Conservation (phyloP, 2,113 vertebrate species). For the Lates calcarifer region DNA sequence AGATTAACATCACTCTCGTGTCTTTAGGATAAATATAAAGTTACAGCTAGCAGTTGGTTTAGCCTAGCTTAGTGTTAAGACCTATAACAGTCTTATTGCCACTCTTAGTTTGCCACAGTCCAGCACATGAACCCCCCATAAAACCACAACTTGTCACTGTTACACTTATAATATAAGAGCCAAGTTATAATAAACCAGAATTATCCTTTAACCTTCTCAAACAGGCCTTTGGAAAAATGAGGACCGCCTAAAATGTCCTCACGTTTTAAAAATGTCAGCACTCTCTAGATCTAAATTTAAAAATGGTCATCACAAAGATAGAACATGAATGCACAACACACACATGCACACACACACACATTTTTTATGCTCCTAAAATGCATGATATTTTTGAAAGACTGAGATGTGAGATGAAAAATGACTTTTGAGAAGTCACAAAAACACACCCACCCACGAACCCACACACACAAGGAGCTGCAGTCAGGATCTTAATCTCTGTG, state of each 20-base stretch:
- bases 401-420: constrained; percentile 31
- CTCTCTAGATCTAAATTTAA: background rate
- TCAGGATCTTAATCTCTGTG: constrained; percentile 68
- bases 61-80: background rate
- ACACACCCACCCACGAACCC: background rate
- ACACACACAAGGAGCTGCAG: constrained; percentile 29
- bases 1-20: background rate
- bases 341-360: constrained; percentile 6
- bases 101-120: no score
- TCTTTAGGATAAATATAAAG: background rate
- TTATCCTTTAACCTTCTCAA: background rate
- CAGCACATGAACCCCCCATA: no score
- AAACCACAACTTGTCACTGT: no score
- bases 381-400: background rate
- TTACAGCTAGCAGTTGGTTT: background rate
- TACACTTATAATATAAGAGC: background rate
- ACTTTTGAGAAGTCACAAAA: constrained; percentile 3
- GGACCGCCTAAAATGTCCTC: background rate
- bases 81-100: background rate
- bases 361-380: no score
- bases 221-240: background rate
- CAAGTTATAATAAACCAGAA: background rate
- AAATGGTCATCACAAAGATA: background rate
- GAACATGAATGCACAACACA: background rate
- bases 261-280: background rate